Evolutionary conservation across 2,797 vertebrate species (phyloP).

Genomic region (Sebastes steindachneri): DNA sequence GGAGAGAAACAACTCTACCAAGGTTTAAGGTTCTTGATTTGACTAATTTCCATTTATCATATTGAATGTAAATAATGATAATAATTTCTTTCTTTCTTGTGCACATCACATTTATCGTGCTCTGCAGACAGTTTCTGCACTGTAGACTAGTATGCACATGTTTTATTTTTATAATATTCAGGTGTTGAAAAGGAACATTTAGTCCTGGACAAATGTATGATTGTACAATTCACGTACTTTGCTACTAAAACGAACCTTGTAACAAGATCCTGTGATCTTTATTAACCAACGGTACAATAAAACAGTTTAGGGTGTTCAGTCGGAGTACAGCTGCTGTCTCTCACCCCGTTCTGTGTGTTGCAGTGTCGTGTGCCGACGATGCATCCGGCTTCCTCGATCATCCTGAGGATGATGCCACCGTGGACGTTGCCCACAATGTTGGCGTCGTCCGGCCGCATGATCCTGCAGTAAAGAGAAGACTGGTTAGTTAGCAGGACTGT

Average conservation of each 20-base stretch:
- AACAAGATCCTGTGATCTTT: not conserved
- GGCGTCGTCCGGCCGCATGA: constrained; percentile 95
- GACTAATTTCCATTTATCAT: not conserved
- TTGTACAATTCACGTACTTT: not conserved
- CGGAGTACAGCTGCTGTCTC: not conserved
- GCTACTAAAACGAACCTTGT: not conserved
- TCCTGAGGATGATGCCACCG: constrained; percentile 93
- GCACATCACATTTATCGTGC: not conserved
- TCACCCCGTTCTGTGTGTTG: constrained; percentile 89
- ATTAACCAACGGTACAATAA: not conserved
- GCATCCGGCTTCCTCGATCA: constrained; percentile 96
- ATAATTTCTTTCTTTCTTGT: not conserved
- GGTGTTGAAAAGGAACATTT: not conserved
- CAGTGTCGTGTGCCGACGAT: constrained; percentile 95
- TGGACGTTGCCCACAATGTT: constrained; percentile 94
- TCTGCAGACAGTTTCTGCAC: too few species aligned
- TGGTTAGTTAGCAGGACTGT: not conserved
- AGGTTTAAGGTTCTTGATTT: not conserved
- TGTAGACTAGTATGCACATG: not conserved
- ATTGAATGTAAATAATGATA: not conserved
- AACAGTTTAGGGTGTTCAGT: not conserved
- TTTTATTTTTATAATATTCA: not conserved
- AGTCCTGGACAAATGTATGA: not conserved
- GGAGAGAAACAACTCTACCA: not conserved
- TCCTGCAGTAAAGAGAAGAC: constrained; percentile 75